Percentiles rank a stretch among this genome's conserved stretches.
Conservation (phyloP, 2,797 vertebrate species). For the Spheniscus humboldti region DNA sequence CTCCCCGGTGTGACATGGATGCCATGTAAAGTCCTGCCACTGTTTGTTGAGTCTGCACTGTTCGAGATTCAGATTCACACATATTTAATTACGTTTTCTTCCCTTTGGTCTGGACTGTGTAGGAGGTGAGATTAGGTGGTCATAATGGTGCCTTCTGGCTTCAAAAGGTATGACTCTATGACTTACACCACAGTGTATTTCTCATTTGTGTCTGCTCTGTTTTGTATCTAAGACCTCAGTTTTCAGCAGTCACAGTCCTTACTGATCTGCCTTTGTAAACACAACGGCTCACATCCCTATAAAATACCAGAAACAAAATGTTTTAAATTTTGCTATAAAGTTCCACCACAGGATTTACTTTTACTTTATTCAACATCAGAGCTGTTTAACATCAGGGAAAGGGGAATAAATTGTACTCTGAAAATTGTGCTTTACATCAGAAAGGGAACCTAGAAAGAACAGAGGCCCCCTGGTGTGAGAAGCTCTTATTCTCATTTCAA, state of each 20-base stretch:
- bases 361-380: constrained; percentile 40
- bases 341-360: constrained; percentile 45
- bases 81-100: neutral
- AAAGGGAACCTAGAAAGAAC: constrained; percentile 42
- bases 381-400: constrained; percentile 22
- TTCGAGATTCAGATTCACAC: neutral
- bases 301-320: constrained; percentile 47
- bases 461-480: neutral
- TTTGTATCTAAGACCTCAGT: neutral
- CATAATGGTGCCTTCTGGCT: neutral
- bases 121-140: neutral
- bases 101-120: neutral
- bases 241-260: neutral
- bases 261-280: constrained; percentile 29
- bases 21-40: neutral
- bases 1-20: neutral
- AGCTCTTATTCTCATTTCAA: constrained; percentile 39
- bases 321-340: constrained; percentile 15
- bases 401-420: constrained; percentile 8
- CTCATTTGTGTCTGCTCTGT: neutral
- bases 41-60: neutral
- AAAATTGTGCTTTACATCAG: constrained; percentile 47
- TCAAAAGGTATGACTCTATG: neutral
- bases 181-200: neutral
- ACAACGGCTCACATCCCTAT: neutral